phyloP scores from a whole-genome alignment of 2,113 vertebrate genomes.

The Sinocyclocheilus anshuiensis region DNA sequence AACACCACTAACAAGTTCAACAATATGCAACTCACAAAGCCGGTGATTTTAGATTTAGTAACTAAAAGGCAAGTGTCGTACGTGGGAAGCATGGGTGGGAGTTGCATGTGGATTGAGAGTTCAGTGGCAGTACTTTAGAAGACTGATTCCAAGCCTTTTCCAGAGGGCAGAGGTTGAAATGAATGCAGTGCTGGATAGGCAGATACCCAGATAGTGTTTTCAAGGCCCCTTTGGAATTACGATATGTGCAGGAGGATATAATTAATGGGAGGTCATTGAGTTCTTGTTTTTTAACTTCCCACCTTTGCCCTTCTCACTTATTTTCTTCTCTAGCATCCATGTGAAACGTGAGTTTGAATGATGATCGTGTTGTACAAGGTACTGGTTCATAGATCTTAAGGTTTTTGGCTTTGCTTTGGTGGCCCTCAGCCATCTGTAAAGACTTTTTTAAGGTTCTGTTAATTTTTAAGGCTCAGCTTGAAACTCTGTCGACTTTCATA shows the following conservation, averaged over 20 bases:
- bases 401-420: background rate
- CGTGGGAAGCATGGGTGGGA: background rate
- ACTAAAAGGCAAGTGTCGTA: background rate
- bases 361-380: background rate
- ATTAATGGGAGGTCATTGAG: constrained; percentile 5
- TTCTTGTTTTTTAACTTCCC: background rate
- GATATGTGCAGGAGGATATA: background rate
- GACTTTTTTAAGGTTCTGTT: background rate
- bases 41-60: background rate
- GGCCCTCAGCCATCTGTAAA: background rate
- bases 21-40: background rate
- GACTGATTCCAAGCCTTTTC: background rate
- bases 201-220: background rate
- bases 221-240: background rate
- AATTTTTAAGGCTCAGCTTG: background rate
- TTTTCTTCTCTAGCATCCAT: background rate
- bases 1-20: background rate
- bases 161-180: background rate
- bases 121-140: background rate
- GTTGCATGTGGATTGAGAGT: background rate
- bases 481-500: background rate
- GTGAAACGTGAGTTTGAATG: background rate
- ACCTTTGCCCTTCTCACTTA: constrained; percentile 26
- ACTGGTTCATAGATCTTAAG: background rate
- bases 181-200: background rate